These are phyloP conservation scores for Baccha elongata DNA, from an alignment of 2,888 invertebrate genomes.

Conservation along the genomic window DNA sequence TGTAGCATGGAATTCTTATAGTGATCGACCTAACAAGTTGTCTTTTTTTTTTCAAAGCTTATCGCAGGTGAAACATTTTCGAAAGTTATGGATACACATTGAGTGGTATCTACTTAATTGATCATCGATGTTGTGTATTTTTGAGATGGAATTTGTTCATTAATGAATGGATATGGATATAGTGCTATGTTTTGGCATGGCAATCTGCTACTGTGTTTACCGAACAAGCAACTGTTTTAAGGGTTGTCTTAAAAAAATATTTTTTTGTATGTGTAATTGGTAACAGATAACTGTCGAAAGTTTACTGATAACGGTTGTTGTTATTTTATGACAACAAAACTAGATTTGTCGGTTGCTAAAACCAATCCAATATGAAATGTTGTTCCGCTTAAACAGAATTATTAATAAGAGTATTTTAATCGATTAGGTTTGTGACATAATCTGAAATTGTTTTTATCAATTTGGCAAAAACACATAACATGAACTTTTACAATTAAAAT, in stretches of 20 bases:
- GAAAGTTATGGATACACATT: slow-evolving; percentile 65
- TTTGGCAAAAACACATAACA: too few species aligned
- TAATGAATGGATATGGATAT: slow-evolving; percentile 64
- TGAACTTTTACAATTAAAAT: too few species aligned
- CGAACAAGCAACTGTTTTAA: slow-evolving; percentile 43
- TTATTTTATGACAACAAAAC: slow-evolving; percentile 13
- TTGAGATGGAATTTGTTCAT: slow-evolving; percentile 64
- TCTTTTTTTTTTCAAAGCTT: slow-evolving; percentile 42
- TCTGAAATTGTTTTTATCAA: background rate
- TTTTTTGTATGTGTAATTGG: slow-evolving; percentile 64
- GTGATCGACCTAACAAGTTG: slow-evolving; percentile 65
- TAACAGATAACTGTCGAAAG: slow-evolving; percentile 30
- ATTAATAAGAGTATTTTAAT: background rate
- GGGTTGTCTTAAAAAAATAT: slow-evolving; percentile 53
- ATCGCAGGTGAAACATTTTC: slow-evolving; percentile 63
- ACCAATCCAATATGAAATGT: slow-evolving; percentile 23
- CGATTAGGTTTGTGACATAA: slow-evolving; percentile 1
- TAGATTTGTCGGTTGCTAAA: background rate
- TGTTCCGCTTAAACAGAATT: slow-evolving; percentile 15
- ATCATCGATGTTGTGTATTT: slow-evolving; percentile 67
- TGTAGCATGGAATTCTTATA: slow-evolving; percentile 41
- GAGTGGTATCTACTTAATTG: slow-evolving; percentile 66
- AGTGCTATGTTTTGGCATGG: slow-evolving; percentile 48
- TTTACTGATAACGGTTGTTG: slow-evolving; percentile 47
- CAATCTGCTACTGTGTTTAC: slow-evolving; percentile 67